Base-by-base conservation (phyloP, 2,888 invertebrate species). In the Platycheirus rosarum region DNA sequence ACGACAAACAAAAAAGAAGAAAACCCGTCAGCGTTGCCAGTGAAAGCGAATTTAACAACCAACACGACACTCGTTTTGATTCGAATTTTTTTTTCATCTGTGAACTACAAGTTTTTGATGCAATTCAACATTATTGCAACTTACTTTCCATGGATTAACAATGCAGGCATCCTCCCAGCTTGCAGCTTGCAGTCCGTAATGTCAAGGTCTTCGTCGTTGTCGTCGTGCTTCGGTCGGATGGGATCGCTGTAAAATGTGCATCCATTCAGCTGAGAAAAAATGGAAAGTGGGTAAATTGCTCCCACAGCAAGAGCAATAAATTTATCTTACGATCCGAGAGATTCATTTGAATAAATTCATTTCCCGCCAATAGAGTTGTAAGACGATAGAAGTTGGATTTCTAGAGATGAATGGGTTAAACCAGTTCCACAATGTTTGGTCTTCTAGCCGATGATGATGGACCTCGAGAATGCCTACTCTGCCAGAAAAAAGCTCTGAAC, bases 221-320 rank as follows among this genome's bases (percentile, higher is more conserved):
- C n/a, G n/a, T n/a, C n/a, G n/a, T n/a, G n/a, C n/a, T n/a, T n/a
- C n/a, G n/a, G n/a, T n/a, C n/a, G n/a, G n/a, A n/a, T 23, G 29
- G 16, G 11, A 42, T 46, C 13, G 20, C 16, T 29, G 57, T 35
- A 11, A 49, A 68, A 55, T 49, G 48, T 62, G 46, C 48, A 69
- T 46, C 48, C 68, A 51, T 14, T 16, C 16, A 29, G 14, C 35
- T 29, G 23, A 66, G 46, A 37, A 46, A 82, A 76, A 82, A 82
- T 82, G 82, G 82, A 82, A 82, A 82, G 82, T 82, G 82, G 73
- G 82, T 73, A 71, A 82, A 82, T 73, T 77, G 82, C 68, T 74
- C 78, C 74, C 69, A 69, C 78, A 55, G 66, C 44, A 13, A 57
- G 20, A 32, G 40, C 62, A 53, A 57, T 75, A 48, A 55, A 68